These are phyloP conservation scores for Megaceryle alcyon DNA, from an alignment of 2,797 vertebrate species.

Conservation along the genomic window DNA sequence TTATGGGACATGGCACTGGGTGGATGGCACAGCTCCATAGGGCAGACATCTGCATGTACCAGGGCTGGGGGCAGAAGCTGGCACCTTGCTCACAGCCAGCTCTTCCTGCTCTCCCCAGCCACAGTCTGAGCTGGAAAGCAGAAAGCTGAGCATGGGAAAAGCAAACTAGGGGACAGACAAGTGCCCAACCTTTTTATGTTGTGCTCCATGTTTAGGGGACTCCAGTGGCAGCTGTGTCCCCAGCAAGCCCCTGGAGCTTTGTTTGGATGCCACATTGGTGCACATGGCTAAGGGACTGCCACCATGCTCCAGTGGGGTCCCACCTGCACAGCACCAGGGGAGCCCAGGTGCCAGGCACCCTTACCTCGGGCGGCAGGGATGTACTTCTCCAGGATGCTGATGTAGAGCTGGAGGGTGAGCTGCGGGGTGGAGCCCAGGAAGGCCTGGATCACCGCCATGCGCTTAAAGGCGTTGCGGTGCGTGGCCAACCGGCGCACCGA, in stretches of 20 bases:
- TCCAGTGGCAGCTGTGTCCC: background rate
- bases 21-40: background rate
- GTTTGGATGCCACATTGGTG: rapidly evolving
- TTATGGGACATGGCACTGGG: too few species aligned
- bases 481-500: constrained; percentile 86
- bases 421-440: constrained; percentile 97
- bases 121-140: background rate
- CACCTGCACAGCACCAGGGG: background rate
- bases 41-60: background rate
- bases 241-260: background rate
- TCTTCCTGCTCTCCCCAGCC: background rate
- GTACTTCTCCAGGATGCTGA: constrained; percentile 89
- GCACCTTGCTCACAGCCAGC: background rate
- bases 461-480: constrained; percentile 95
- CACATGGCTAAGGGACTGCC: rapidly evolving
- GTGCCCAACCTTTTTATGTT: background rate
- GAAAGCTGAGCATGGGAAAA: background rate
- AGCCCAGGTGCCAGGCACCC: background rate
- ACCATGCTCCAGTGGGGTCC: rapidly evolving
- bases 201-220: rapidly evolving
- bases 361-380: constrained; percentile 83
- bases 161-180: background rate
- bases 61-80: background rate
- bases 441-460: constrained; percentile 93
- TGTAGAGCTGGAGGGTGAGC: constrained; percentile 94